A percentile compares a stretch with the other conserved stretches of the same genome.
These are phyloP conservation scores for Yoshiicerus persimilis DNA, from an alignment of 1,140 invertebrate species.

Conservation along the genomic window DNA sequence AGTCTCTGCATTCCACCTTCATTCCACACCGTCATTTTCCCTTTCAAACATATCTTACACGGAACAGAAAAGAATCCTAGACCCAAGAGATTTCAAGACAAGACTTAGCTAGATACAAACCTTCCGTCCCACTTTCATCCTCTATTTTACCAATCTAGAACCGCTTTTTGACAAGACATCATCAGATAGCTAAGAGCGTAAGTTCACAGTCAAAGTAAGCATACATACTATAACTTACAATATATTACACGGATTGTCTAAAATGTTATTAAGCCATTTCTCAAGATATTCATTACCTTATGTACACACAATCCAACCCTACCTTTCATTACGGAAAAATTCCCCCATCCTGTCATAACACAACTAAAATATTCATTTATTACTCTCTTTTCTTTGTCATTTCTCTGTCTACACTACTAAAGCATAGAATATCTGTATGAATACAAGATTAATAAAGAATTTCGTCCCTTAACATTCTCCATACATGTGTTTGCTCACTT, in stretches of 20 bases:
- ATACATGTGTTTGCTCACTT: too few species aligned
- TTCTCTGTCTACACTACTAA: not conserved
- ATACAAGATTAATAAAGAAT: too few species aligned
- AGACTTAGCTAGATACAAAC: not conserved
- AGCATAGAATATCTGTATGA: not conserved
- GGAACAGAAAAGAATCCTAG: slow-evolving; percentile 2
- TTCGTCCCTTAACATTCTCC: too few species aligned
- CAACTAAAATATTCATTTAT: slow-evolving; percentile 16
- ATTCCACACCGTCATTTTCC: slow-evolving; percentile 19
- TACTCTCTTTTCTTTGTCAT: not conserved
- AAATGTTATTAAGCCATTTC: not conserved
- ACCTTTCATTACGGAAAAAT: not conserved
- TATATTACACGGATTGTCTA: too few species aligned
- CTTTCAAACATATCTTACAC: not conserved
- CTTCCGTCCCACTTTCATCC: not conserved
- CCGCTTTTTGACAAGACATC: not conserved
- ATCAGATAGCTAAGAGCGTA: not conserved
- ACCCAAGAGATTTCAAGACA: not conserved
- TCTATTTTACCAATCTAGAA: not conserved
- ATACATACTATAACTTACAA: too few species aligned
- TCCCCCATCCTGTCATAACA: slow-evolving; percentile 38
- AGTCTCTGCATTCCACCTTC: not conserved
- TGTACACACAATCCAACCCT: not conserved
- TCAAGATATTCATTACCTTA: not conserved
- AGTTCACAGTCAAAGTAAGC: too few species aligned